These are phyloP conservation scores for Brachionus sp. DNA, from an alignment of 1,140 invertebrate genomes.

Conservation along the genomic window DNA sequence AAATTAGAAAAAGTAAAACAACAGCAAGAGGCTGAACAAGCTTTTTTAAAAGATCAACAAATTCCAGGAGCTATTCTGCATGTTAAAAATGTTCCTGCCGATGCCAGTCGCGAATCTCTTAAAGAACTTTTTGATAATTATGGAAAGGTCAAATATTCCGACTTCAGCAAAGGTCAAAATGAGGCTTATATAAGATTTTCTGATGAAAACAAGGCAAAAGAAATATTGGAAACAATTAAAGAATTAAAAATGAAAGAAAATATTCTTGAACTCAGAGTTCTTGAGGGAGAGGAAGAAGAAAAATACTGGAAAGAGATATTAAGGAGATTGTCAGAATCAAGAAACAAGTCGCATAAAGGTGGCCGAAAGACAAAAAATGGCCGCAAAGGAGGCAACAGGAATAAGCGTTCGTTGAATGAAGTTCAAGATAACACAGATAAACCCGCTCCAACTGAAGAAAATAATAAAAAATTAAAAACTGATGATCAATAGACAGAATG, in stretches of 20 bases:
- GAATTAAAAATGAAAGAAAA: not conserved
- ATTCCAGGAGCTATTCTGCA: slow-evolving; percentile 29
- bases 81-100: not conserved
- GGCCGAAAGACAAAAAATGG: not conserved
- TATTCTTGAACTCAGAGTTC: not conserved
- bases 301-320: slow-evolving; percentile 38
- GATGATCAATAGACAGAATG: not conserved
- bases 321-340: not conserved
- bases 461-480: slow-evolving; percentile 33
- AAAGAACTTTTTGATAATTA: slow-evolving; percentile 39
- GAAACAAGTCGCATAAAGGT: not conserved
- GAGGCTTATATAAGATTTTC: slow-evolving; percentile 37
- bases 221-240: slow-evolving; percentile 22
- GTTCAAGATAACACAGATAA: not conserved
- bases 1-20: slow-evolving; percentile 26
- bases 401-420: slow-evolving; percentile 4
- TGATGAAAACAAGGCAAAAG: slow-evolving; percentile 20
- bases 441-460: not conserved
- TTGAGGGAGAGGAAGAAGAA: slow-evolving; percentile 43
- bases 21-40: slow-evolving; percentile 30
- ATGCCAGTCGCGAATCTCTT: slow-evolving; percentile 23
- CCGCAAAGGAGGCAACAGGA: slow-evolving; percentile 2
- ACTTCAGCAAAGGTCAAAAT: slow-evolving; percentile 35
- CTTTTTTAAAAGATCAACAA: slow-evolving; percentile 5
- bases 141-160: not conserved